Percentiles rank a stretch among this genome's conserved stretches.
These are phyloP conservation scores for Drosophila suboccidentalis DNA, from an alignment of 2,888 invertebrate species.

Conservation along the genomic window DNA sequence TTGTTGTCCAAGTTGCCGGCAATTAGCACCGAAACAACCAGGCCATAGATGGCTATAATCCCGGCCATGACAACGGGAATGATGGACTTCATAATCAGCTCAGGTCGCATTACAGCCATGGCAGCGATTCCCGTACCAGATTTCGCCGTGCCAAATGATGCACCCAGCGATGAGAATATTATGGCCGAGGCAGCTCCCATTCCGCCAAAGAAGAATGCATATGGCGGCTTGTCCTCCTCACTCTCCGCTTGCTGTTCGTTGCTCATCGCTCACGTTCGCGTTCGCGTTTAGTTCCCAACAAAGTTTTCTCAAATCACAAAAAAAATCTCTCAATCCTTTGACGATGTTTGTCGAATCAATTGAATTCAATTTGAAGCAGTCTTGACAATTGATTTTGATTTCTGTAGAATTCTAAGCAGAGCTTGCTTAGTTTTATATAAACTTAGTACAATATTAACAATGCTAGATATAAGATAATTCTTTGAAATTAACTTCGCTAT, in stretches of 20 bases:
- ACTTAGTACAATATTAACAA: no score
- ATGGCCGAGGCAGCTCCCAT: conserved; percentile 98
- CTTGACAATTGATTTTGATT: neutral
- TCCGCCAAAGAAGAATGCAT: conserved; percentile 73
- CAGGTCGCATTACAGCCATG: conserved; percentile 99
- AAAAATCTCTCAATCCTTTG: neutral
- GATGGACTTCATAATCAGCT: conserved; percentile 95
- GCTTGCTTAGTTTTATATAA: neutral
- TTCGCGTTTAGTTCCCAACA: neutral
- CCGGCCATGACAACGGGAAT: conserved; percentile 99
- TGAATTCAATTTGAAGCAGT: neutral
- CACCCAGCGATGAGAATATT: conserved; percentile 97
- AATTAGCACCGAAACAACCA: conserved; percentile 98
- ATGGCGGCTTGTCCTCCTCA: conserved; percentile 60
- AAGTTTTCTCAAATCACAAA: neutral
- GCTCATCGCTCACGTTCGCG: conserved; percentile 18
- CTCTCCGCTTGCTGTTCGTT: neutral
- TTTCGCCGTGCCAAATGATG: conserved; percentile 65
- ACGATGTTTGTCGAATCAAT: conserved; percentile 2
- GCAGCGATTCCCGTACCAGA: conserved; percentile 88
- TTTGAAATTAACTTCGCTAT: no score
- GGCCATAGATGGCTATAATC: conserved; percentile 99
- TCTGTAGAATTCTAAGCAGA: neutral
- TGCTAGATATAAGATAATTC: no score
- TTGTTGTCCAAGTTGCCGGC: conserved; percentile 87